Conservation (phyloP, 2,113 vertebrate species). For the Daphoenositta chrysoptera region DNA sequence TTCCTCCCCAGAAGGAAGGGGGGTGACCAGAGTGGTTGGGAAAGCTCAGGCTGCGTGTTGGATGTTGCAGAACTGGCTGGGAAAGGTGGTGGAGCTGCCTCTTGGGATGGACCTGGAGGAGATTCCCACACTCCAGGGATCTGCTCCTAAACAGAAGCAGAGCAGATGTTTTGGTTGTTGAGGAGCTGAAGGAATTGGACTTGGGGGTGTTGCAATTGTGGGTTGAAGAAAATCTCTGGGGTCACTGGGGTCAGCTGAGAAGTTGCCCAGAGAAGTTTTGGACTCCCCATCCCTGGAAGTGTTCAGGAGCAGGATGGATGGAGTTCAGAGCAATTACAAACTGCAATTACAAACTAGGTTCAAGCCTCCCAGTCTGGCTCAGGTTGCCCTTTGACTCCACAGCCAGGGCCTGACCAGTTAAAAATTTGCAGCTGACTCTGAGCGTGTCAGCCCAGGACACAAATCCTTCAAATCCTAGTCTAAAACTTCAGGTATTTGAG, state of each 20-base stretch:
- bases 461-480: not conserved
- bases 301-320: not conserved
- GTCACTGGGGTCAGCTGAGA: not conserved
- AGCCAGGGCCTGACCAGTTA: not conserved
- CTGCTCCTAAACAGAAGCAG: not conserved
- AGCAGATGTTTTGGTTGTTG: not conserved
- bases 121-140: not conserved
- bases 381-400: not conserved
- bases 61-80: not conserved
- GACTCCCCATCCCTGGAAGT: not conserved
- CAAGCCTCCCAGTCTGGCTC: not conserved
- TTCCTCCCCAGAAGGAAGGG: not conserved
- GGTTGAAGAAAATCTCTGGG: rapidly evolving
- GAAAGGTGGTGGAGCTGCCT: not conserved
- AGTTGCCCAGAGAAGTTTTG: not conserved
- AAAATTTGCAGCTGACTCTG: not conserved
- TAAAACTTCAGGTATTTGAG: not conserved
- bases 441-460: not conserved
- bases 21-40: not conserved
- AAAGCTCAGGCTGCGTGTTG: not conserved
- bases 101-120: not conserved
- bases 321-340: not conserved
- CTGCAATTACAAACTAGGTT: too few species aligned
- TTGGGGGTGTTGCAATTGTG: not conserved
- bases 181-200: not conserved